These are phyloP conservation scores for Rhagium mordax DNA, from an alignment of 2,888 invertebrate genomes.

Conservation along the genomic window DNA sequence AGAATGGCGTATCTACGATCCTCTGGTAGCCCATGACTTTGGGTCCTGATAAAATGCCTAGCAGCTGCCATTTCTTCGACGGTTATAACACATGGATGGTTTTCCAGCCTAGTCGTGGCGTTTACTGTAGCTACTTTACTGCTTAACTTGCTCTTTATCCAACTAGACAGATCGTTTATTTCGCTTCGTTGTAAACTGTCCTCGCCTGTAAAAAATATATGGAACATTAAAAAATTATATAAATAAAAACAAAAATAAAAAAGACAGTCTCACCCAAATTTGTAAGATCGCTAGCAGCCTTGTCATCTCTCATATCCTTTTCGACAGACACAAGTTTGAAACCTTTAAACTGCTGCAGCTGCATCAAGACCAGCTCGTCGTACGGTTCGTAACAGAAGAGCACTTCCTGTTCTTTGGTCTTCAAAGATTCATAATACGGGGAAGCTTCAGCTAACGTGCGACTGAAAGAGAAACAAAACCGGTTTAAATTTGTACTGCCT, in stretches of 20 bases:
- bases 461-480: constrained; percentile 72
- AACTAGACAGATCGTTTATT: constrained; percentile 84
- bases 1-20: constrained; percentile 89
- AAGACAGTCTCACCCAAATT: constrained; percentile 74
- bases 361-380: constrained; percentile 95
- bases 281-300: constrained; percentile 73
- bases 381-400: constrained; percentile 97
- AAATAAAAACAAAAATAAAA: neutral
- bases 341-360: constrained; percentile 86
- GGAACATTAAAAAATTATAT: neutral
- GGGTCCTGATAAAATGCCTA: constrained; percentile 93
- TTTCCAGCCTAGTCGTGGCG: constrained; percentile 87
- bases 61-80: constrained; percentile 98
- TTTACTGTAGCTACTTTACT: constrained; percentile 89
- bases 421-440: constrained; percentile 95
- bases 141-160: constrained; percentile 83
- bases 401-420: constrained; percentile 90
- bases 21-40: constrained; percentile 85
- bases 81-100: constrained; percentile 95
- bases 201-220: constrained; percentile 69
- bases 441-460: constrained; percentile 94
- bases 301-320: constrained; percentile 89
- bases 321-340: constrained; percentile 89
- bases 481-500: neutral
- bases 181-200: constrained; percentile 82